Evolutionary conservation across 1,140 invertebrate species (phyloP).

Genomic region (Micrasema minimum): DNA sequence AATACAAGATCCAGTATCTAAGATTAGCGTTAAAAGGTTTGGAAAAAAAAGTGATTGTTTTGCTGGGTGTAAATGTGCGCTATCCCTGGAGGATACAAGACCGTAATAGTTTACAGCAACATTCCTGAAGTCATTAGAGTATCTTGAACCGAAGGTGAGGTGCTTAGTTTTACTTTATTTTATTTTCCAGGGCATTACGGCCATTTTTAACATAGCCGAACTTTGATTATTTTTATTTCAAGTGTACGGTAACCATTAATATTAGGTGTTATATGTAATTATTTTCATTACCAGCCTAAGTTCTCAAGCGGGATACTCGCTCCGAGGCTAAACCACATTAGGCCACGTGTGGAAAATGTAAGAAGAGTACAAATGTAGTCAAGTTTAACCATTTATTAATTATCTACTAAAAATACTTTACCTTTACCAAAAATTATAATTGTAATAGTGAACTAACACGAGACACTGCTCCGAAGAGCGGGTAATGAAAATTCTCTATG

Average conservation of each 20-base stretch:
- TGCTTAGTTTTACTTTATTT: constrained; percentile 1
- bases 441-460: constrained; percentile 50
- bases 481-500: not conserved
- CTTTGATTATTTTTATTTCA: not conserved
- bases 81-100: constrained; percentile 35
- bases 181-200: constrained; percentile 32
- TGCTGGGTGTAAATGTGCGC: not conserved
- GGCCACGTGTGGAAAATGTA: constrained; percentile 3
- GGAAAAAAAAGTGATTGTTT: too few species aligned
- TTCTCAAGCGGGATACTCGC: not conserved
- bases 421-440: constrained; percentile 53
- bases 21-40: too few species aligned
- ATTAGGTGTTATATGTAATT: constrained; percentile 25
- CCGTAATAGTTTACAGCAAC: constrained; percentile 33
- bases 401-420: constrained; percentile 46
- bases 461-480: constrained; percentile 35
- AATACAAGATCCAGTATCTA: not conserved
- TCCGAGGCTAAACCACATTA: too few species aligned
- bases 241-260: constrained; percentile 21
- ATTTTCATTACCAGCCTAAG: constrained; percentile 20
- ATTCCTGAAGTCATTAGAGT: constrained; percentile 34
- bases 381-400: constrained; percentile 46
- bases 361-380: constrained; percentile 49
- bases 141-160: constrained; percentile 14
- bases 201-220: constrained; percentile 6